Percentiles rank a stretch among this genome's conserved stretches.
Evolutionary conservation across 2,797 vertebrate genomes (phyloP).

Genomic region (Cheirogaleus major): DNA sequence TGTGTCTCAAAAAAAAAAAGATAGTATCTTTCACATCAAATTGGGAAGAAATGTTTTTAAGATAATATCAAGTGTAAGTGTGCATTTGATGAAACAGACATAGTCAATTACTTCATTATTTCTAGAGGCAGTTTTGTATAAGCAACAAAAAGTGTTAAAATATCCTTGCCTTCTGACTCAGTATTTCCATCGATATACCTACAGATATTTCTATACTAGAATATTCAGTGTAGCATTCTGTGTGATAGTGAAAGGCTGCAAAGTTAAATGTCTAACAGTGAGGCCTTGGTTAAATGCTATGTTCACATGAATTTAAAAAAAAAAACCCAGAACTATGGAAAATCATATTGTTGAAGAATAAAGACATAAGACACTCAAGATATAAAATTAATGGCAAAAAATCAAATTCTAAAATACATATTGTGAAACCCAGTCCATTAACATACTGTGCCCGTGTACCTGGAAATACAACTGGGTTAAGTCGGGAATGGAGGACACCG

Average conservation of each 20-base stretch:
- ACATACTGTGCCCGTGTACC: neutral
- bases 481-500: neutral
- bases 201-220: neutral
- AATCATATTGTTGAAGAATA: neutral
- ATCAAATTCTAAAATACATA: conserved; percentile 35
- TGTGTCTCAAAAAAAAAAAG: neutral
- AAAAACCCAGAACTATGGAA: neutral
- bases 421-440: neutral
- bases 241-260: neutral
- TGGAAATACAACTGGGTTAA: neutral
- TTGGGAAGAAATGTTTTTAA: neutral
- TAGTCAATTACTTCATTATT: neutral
- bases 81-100: neutral
- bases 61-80: neutral
- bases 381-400: conserved; percentile 7
- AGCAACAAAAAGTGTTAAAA: neutral
- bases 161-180: neutral
- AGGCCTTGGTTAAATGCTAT: neutral
- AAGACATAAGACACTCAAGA: neutral
- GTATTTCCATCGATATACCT: neutral
- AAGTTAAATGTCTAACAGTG: neutral
- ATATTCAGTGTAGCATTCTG: neutral
- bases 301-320: neutral
- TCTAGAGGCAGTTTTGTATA: neutral
- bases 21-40: neutral